Evolutionary conservation across 2,797 vertebrate species (phyloP), one percentile per base, ranked within the genome.

Genomic region (Leptodactylus fallax): DNA sequence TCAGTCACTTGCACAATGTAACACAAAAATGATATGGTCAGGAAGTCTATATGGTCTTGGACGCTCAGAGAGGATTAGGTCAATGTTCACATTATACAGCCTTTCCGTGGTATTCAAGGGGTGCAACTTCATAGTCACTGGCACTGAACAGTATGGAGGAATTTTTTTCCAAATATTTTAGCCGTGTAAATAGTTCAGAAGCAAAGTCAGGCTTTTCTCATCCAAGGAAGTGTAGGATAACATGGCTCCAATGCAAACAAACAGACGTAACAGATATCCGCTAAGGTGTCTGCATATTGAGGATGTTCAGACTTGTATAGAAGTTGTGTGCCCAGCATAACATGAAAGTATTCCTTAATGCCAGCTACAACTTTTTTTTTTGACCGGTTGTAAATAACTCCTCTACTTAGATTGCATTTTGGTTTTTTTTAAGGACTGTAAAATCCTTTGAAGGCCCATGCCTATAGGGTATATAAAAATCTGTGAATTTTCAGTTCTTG

Each of bases 281-380:
- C 96, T 65, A 99, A 90, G 78, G 99, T 97, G 88, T 99, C 98
- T 0, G 97, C 98, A 0, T 99, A 99, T 87, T 99, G 98, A 0
- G 98, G 98, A 88, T 98, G 94, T 94, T 99, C 98, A 36, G 99
- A 99, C 91, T 99, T 99, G 94, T 99, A 99, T 0, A 99, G 96
- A 14, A 99, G 96, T 89, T 99, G 98, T 4, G 98, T 99, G 85
- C 97, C 98, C 91, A 99, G 91, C 97, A 99, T 99, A 51, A 99
- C 98, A 0, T 98, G 99, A 94, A 99, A 99, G 92, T 99, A 99
- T 58, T 99, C 98, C 16, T 97, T 97, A 81, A 99, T 98, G 0
- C 98, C 98, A 0, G 97, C 97, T n/a, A n/a, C n/a, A n/a, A n/a
- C n/a, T n/a, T n/a, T n/a, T n/a, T n/a, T n/a, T n/a, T n/a, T n/a